Conservation (phyloP, 1,140 invertebrate species). For the Antheraea mylitta region DNA sequence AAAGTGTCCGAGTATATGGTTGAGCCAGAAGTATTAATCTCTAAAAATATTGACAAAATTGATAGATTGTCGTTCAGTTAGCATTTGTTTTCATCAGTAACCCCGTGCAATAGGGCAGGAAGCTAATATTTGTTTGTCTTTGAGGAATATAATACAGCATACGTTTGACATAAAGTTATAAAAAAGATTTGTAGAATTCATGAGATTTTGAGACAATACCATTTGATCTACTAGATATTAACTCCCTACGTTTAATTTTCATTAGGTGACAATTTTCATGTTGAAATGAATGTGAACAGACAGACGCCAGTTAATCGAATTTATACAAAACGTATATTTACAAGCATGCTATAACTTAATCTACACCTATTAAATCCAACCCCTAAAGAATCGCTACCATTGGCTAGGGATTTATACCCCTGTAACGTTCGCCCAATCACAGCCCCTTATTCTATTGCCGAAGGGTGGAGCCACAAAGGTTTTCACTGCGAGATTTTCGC, state of each 20-base stretch:
- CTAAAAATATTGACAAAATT: too few species aligned
- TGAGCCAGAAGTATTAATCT: too few species aligned
- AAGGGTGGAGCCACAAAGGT: conserved; percentile 71
- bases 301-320: conserved; percentile 53
- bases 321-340: conserved; percentile 71
- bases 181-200: too few species aligned
- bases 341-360: conserved; percentile 71
- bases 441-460: conserved; percentile 40
- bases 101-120: too few species aligned
- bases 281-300: not conserved
- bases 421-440: conserved; percentile 55
- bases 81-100: too few species aligned
- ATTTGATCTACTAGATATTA: too few species aligned
- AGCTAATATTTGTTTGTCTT: too few species aligned
- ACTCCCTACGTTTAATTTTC: not conserved
- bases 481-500: conserved; percentile 58
- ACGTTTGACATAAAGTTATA: too few species aligned
- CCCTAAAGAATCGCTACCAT: conserved; percentile 46
- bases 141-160: too few species aligned
- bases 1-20: too few species aligned
- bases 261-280: not conserved
- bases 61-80: too few species aligned
- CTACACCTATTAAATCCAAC: conserved; percentile 74
- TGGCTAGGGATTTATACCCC: conserved; percentile 68
- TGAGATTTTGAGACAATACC: too few species aligned